Base-by-base conservation (phyloP, 2,797 vertebrate genomes). In the Eutrigla gurnardus region DNA sequence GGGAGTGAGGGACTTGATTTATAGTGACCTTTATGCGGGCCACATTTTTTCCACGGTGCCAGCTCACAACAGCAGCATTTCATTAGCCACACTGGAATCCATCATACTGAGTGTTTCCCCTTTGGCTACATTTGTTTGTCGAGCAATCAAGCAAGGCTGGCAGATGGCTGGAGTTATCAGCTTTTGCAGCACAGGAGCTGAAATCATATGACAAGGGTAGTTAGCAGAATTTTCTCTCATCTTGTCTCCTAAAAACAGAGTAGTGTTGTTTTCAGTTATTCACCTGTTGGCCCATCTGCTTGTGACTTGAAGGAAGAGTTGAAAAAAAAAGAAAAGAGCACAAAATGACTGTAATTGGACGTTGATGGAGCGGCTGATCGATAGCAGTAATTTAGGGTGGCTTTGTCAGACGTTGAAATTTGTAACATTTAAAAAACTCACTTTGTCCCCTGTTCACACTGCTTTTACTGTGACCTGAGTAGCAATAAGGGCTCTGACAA, bases 1-100 rank as follows among this genome's bases (percentile, higher is more conserved):
- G 37, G 63, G 57, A 80, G 80, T 33, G 72, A 80, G 76, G 64
- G 80, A 75, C 25, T 58, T 92, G 92, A 94, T 94, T 93, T 92
- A 92, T 92, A 62, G 80, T 85, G 87, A 93, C 91, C 92, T 95
- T 94, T 93, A 89, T 77, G 79, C 66, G 18, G 86, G 77, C 85
- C 75, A 49, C 80, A 65, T 70, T 89, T 90, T 84, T 83, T 89
- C 91, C 84, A 81, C 73, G 46, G 73, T 73, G 82, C 71, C 75
- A 57, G 73, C 45, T 70, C 72, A 67, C 87, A 86, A 86, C 85
- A 75, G 80, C 82, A 78, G 88, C 86, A 80, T 93, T 92, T 93
- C 92, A 93, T 91, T 88, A 91, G 78, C 65, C 84, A 7, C 70
- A 17, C 77, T 78, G 78, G 87, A 83, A 93, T 93, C 90, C 79